Evolutionary conservation across 1,140 invertebrate genomes (phyloP), one percentile per base, ranked within the genome.

Genomic region (Orussus abietinus): DNA sequence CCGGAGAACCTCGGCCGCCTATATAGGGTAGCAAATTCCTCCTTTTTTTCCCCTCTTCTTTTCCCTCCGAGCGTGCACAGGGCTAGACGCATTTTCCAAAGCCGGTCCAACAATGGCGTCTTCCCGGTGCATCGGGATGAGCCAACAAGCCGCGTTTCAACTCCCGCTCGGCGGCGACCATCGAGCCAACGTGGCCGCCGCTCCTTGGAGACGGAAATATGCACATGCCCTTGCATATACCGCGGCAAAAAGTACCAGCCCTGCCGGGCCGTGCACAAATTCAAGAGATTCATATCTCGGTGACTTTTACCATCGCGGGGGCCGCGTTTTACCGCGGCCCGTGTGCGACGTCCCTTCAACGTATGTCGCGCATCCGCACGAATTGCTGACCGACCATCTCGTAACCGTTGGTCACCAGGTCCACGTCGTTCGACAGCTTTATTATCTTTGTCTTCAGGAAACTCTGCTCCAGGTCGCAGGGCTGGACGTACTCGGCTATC

Each of bases 251-350:
- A 69, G 69, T 45, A 58, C 59, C 63, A 64, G 52, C 51, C 33
- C 47, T 34, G 20, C 31, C 35, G 44, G 30, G 52, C 62, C 59
- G 57, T 55, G 57, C 55, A 62, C 54, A 67, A 69, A 65, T 43
- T 55, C 52, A 59, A 65, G 65, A 73, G 65, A 69, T 66, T 71
- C 67, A 72, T 72, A 70, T 70, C 70, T 72, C 66, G 50, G 39
- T 15, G 32, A 18, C 18, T 31, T 10, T 25, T 44, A 32, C 12
- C 32, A 39, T 50, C 54, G 45, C 48, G 20, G 14, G 9, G 21
- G 11, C 22, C 36, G 47, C 42, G 36, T 41, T 42, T 44, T 34
- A 18, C 38, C 44, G 38, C 32, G 17, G 12, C 38, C 44, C 38
- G 10, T 35, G 22, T 14, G 9, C 19, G n/a, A 34, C 19, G 19